phyloP scores from a whole-genome alignment of 1,140 invertebrate genomes.

The Brachystomella parvula region DNA sequence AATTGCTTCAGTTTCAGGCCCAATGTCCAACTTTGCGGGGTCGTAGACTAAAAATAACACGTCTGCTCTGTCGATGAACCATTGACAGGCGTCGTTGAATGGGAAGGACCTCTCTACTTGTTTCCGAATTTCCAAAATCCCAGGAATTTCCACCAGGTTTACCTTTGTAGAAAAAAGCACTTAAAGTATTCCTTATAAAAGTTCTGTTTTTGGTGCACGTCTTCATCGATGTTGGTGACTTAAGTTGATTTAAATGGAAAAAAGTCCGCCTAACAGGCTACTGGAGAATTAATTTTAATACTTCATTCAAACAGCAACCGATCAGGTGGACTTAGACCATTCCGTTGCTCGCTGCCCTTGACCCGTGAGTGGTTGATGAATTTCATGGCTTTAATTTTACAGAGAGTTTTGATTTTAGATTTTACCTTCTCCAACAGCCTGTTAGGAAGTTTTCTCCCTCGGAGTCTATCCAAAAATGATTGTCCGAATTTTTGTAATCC shows the following conservation, averaged over 20 bases:
- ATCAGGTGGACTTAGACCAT: conserved; percentile 39
- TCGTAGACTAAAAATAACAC: conserved; percentile 92
- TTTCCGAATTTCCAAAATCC: conserved; percentile 86
- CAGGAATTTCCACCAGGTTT: conserved; percentile 92
- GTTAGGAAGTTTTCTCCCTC: conserved; percentile 69
- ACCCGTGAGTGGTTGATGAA: background rate
- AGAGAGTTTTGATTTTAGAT: background rate
- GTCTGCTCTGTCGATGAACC: conserved; percentile 91
- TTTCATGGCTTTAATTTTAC: background rate
- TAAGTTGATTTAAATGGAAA: conserved; percentile 11
- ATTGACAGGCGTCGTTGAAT: conserved; percentile 91
- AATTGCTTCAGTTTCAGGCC: conserved; percentile 86
- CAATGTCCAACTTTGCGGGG: conserved; percentile 87
- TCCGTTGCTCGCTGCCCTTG: background rate
- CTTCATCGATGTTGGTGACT: too few species aligned
- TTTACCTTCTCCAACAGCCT: conserved; percentile 80
- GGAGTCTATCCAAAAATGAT: conserved; percentile 72
- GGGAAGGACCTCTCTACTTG: conserved; percentile 86
- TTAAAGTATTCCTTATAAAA: background rate
- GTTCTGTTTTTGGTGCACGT: background rate
- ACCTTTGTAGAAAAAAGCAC: conserved; percentile 52
- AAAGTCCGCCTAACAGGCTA: conserved; percentile 43
- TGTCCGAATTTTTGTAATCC: conserved; percentile 91
- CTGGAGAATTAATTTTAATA: conserved; percentile 40
- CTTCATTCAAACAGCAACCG: conserved; percentile 39